These are phyloP conservation scores for Thaleichthys pacificus DNA, from an alignment of 2,797 vertebrate species.

Conservation along the genomic window DNA sequence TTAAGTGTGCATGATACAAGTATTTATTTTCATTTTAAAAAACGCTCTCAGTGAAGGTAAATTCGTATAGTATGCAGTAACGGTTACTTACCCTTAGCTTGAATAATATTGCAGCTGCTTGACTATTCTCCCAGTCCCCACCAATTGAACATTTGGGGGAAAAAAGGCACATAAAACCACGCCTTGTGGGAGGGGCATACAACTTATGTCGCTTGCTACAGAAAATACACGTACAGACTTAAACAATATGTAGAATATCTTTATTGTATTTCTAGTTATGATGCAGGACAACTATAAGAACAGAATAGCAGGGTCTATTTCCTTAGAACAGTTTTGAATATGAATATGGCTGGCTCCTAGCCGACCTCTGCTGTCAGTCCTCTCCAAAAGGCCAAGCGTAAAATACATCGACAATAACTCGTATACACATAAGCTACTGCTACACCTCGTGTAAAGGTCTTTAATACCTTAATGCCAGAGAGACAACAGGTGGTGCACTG, in stretches of 20 bases:
- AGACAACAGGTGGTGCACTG: conserved; percentile 66
- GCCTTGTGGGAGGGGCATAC: conserved; percentile 71
- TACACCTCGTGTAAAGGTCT: conserved; percentile 50
- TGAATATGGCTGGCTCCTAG: no score
- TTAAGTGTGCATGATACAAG: background rate
- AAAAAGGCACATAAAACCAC: conserved; percentile 59
- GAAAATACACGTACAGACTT: no score
- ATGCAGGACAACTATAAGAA: no score
- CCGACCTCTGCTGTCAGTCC: no score
- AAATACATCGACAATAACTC: no score
- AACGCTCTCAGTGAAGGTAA: background rate
- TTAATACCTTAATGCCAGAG: conserved; percentile 60
- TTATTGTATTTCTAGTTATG: no score
- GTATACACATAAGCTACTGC: no score
- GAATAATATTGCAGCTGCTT: conserved; percentile 58
- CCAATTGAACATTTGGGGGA: conserved; percentile 45
- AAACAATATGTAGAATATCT: no score
- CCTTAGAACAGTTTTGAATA: no score
- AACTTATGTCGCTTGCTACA: conserved; percentile 1
- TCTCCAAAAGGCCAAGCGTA: no score
- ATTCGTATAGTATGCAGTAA: background rate
- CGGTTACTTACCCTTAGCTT: conserved; percentile 44
- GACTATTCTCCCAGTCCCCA: conserved; percentile 19
- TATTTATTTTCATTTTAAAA: background rate
- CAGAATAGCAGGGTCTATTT: no score